Conservation (phyloP, 2,797 vertebrate species). For the Oophaga sylvatica region DNA sequence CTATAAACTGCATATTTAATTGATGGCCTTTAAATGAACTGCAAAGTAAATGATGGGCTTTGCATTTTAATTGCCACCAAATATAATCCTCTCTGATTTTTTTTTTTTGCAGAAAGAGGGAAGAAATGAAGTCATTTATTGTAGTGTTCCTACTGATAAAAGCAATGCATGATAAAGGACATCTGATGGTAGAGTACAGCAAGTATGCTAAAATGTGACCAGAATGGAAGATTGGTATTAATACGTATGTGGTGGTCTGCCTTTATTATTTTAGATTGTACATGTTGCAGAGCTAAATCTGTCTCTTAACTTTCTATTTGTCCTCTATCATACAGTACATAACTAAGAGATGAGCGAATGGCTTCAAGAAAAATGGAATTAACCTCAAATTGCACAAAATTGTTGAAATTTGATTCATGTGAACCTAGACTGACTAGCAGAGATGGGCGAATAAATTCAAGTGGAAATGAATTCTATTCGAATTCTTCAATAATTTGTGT, state of each 20-base stretch:
- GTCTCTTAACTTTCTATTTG: neutral
- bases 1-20: slow-evolving; percentile 36
- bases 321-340: neutral
- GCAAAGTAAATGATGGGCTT: slow-evolving; percentile 34
- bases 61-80: slow-evolving; percentile 45
- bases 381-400: too few relatives aligned
- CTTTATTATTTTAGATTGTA: neutral
- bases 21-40: slow-evolving; percentile 39
- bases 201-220: slow-evolving; percentile 17
- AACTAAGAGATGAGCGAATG: neutral
- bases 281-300: neutral
- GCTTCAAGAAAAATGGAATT: neutral
- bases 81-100: slow-evolving; percentile 35
- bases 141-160: slow-evolving; percentile 7
- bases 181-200: slow-evolving; percentile 2
- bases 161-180: slow-evolving; percentile 31
- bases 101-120: slow-evolving; percentile 7
- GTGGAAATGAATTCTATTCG: too few relatives aligned
- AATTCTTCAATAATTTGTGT: too few relatives aligned
- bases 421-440: too few relatives aligned
- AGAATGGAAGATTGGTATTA: neutral
- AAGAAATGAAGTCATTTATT: slow-evolving; percentile 36
- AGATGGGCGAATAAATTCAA: too few relatives aligned
- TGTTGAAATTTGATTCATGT: too few relatives aligned
- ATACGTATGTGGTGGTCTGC: neutral